Percentiles rank a stretch among this genome's conserved stretches.
phyloP scores from a whole-genome alignment of 2,113 vertebrate species.

The Tragelaphus imberbis region DNA sequence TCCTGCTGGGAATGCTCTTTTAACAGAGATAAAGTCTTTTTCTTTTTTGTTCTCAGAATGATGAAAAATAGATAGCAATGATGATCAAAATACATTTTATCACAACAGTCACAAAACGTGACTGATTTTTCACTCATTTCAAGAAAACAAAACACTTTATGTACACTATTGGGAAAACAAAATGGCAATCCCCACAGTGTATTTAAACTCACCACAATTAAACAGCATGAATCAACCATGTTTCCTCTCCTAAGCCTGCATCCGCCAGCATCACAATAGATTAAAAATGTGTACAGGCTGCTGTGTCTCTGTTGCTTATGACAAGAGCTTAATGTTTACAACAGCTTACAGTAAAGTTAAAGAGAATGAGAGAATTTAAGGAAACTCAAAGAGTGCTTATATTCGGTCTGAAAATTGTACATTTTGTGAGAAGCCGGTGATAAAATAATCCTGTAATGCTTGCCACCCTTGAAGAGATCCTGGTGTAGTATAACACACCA shows the following conservation, averaged over 20 bases:
- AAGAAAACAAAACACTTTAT: not conserved
- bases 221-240: not conserved
- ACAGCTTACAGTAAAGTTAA: not conserved
- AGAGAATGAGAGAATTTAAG: not conserved
- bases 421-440: not conserved
- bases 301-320: not conserved
- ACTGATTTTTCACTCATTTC: not conserved
- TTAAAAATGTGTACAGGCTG: not conserved
- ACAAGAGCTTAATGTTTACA: not conserved
- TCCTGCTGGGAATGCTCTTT: not conserved
- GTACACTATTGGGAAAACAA: not conserved
- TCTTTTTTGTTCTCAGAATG: not conserved
- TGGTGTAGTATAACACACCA: not conserved
- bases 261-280: not conserved
- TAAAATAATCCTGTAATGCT: not conserved
- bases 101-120: conserved; percentile 2
- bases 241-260: not conserved
- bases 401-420: not conserved
- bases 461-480: not conserved
- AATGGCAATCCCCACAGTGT: not conserved
- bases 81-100: conserved; percentile 4
- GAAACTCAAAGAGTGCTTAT: not conserved
- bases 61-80: not conserved
- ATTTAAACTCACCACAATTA: not conserved
- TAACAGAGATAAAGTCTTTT: not conserved